Evolutionary conservation across 2,888 invertebrate genomes (phyloP), one percentile per base, ranked within the genome.

Genomic region (Catocala sponsa): DNA sequence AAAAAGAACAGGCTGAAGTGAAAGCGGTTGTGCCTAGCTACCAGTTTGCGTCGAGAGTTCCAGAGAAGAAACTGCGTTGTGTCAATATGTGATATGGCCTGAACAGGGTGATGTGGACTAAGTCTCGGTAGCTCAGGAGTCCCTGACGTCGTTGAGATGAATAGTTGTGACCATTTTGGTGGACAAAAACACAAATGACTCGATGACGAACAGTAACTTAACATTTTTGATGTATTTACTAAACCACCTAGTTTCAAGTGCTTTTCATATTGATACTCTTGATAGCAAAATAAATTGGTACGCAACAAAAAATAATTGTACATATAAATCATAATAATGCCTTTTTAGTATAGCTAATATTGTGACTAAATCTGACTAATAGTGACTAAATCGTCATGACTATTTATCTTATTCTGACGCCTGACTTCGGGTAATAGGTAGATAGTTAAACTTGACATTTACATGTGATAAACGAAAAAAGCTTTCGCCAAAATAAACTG

Each of bases 1-100:
- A 64, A 81, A 85, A 92, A 85, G 86, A 90, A 65, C 88, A 75
- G 64, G 68, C 63, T 58, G 93, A 66, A 87, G 91, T 78, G 76
- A 95, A 86, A 88, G 95, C 84, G 62, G 87, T 82, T 11, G 87
- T 85, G 7, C 92, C 74, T 70, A 94, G 96, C 57, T 96, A 96
- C 87, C 96, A 97, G 77, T 97, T 96, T 80, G 96, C 96, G 9
- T 96, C 97, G 0, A 95, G 96, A 78, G 95, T 97, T 60, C 96
- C 97, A 11, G 96, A 96, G 59, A 97, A 97, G 89, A 96, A 96
- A 76, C 85, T 97, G 73, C 97, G 97, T 83, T 97, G 97, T 84
- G 95, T 97, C 55, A 97, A 97, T 89, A 97, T 97, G 94, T 97
- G 94, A 95, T 95, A 80, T 59, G 61, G 50, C 35, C 46, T 61